Base-by-base conservation (phyloP, 2,113 vertebrate species). In the Beaufortia kweichowensis region DNA sequence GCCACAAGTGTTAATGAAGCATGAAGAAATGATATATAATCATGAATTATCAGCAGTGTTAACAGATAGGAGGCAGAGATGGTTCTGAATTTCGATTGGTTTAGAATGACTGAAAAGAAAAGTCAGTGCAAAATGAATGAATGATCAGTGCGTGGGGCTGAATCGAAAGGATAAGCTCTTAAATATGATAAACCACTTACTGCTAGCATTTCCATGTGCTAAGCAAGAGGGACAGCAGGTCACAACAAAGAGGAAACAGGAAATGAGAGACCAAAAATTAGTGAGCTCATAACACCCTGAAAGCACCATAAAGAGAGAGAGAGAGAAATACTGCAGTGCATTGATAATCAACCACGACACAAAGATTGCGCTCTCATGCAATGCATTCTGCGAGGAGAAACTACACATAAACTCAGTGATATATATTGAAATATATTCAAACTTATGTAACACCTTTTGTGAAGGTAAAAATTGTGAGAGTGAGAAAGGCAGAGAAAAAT, bases 151-250 rank as follows among this genome's bases (percentile, higher is more conserved):
- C 75, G 67, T 68, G 67, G 78, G 84, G 87, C 89, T 92, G 84
- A 29, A 72, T 80, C 80, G 82, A 83, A 81, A 77, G 81, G 84
- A 86, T 90, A 84, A 86, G 90, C 90, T 93, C 89, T 87, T 92
- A 89, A 95, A 96, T 92, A 95, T 84, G 94, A 97, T 94, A 74
- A 95, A 94, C 92, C 87, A 99, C 97, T 98, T 98, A 99, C 97
- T 98, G 97, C 97, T 95, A 99, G 95, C 94, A 94, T 94, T 95
- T 98, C 97, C 97, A 99, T 98, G 95, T 98, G 96, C 97, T 99
- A 98, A 99, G 96, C 96, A 98, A 97, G 93, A 96, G 92, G 95
- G 91, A 94, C 94, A 94, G 94, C 95, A 87, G 95, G 94, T 95
- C 95, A 95, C 93, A 94, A 94, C 19, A 92, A 94, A 75, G 55